Base-by-base conservation (phyloP, 2,113 vertebrate species). In the Cynocephalus volans region DNA sequence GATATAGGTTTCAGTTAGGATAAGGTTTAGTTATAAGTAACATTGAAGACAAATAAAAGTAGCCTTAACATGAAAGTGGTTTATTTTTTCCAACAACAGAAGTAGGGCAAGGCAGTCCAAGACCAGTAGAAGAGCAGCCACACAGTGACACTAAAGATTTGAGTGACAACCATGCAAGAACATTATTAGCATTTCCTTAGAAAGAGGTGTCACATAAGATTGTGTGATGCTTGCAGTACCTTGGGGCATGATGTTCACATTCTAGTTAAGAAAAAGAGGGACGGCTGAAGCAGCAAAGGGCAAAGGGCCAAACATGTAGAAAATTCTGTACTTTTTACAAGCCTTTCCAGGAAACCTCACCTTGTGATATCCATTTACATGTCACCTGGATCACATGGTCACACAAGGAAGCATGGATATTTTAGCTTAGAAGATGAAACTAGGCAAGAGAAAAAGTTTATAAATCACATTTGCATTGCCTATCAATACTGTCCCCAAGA, bases 21-120 rank as follows among this genome's bases (percentile, higher is more conserved):
- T 21, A 58, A 0, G 2, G 2, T 52, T 50, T 17, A 36, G 8
- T 6, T 45, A 45, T n/a, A 87, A 79, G 12, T 41, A 64, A 28
- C 6, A 58, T 7, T 90, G 4, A 31, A 64, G n/a, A 10, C 33
- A 70, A 77, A 18, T 28, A 83, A 56, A 54, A 41, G 58, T 28
- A 31, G 1, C 12, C 21, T 73, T 75, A 11, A 54, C 5, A 33
- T 6, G 2, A 13, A 62, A 28, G 8, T 3, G 11, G 0, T 26
- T 62, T 26, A 18, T 85, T 54, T 90, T 56, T 26, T 76, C 23
- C 45, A 33, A 64, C 2, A 15, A 72, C 33, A 86, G 24, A 48
- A 69, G 8, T 23, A 36, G 21, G 15, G 21, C 8, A 90, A 77
- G 10, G 8, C 26, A 8, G 6, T 52, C 1, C 1, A 82, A 7